A percentile compares a stretch with the other conserved stretches of the same genome.
Evolutionary conservation across 2,888 invertebrate species (phyloP).

Genomic region (Bursaphelenchus okinawaensis): DNA sequence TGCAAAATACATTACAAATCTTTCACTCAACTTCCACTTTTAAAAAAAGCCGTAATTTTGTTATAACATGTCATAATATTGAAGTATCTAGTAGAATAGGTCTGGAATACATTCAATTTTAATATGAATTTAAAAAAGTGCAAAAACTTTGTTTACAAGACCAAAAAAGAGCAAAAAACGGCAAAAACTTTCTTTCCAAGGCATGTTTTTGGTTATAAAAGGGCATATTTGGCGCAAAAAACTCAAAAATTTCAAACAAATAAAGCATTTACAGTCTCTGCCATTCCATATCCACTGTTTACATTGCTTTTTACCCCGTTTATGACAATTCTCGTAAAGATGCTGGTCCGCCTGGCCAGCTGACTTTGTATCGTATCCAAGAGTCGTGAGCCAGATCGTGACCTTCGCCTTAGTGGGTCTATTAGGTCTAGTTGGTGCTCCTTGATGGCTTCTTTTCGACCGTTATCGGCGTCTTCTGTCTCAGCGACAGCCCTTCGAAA

Average conservation of each 20-base stretch:
- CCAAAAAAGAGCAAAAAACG: too few relatives aligned
- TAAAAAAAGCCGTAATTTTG: too few relatives aligned
- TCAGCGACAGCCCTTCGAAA: slow-evolving; percentile 29
- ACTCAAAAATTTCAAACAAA: not conserved
- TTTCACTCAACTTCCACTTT: too few relatives aligned
- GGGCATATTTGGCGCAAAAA: too few relatives aligned
- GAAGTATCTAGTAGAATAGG: too few relatives aligned
- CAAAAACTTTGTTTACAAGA: too few relatives aligned
- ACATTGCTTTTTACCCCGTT: not conserved
- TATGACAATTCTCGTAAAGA: slow-evolving; percentile 7
- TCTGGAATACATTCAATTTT: too few relatives aligned
- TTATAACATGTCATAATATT: too few relatives aligned
- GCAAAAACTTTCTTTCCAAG: too few relatives aligned
- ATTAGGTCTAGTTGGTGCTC: slow-evolving; percentile 4
- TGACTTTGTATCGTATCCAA: slow-evolving; percentile 12
- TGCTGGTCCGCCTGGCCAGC: slow-evolving; percentile 13
- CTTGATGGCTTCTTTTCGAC: slow-evolving; percentile 9
- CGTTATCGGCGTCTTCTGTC: slow-evolving; percentile 20
- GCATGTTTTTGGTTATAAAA: too few relatives aligned
- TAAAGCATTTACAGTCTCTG: not conserved
- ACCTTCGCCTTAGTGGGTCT: slow-evolving; percentile 13
- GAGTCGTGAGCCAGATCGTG: slow-evolving; percentile 22
- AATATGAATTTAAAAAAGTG: too few relatives aligned
- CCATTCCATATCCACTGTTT: not conserved
- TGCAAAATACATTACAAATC: too few relatives aligned